These are phyloP conservation scores for Takifugu ocellatus DNA, from an alignment of 2,797 vertebrate species.

Conservation along the genomic window DNA sequence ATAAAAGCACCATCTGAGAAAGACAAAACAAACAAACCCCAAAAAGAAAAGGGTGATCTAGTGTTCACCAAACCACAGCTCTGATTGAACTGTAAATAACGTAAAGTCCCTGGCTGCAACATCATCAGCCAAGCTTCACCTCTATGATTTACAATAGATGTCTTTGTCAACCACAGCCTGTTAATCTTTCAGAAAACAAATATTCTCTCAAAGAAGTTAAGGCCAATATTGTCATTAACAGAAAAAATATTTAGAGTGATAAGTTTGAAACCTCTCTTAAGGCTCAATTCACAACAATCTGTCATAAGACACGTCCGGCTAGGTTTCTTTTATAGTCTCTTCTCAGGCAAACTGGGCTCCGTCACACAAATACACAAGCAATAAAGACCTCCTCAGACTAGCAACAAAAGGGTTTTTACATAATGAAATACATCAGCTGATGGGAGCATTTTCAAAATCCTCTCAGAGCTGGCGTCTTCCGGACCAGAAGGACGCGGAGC, in stretches of 20 bases:
- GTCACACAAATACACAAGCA: constrained; percentile 12
- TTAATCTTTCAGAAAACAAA: constrained; percentile 36
- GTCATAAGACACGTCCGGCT: constrained; percentile 15
- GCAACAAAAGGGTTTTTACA: neutral
- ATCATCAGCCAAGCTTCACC: constrained; percentile 17
- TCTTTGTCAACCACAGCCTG: constrained; percentile 40
- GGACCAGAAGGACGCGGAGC: constrained; percentile 6
- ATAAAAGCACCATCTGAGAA: constrained; percentile 27
- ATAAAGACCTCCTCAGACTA: constrained; percentile 5
- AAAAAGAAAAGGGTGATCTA: constrained; percentile 3
- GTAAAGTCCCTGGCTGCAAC: constrained; percentile 56
- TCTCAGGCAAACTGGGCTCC: constrained; percentile 14
- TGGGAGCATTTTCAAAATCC: constrained; percentile 3
- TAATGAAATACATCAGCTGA: neutral
- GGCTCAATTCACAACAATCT: constrained; percentile 33
- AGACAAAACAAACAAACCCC: neutral
- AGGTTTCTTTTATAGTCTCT: constrained; percentile 6
- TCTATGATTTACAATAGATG: constrained; percentile 20
- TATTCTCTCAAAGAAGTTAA: constrained; percentile 66
- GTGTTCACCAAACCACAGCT: constrained; percentile 25
- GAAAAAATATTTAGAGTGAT: constrained; percentile 42
- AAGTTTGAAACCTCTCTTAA: constrained; percentile 56
- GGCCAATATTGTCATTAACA: constrained; percentile 53
- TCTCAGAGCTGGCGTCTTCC: constrained; percentile 14
- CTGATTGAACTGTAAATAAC: constrained; percentile 22